Evolutionary conservation across 1,140 invertebrate genomes (phyloP), one percentile per base, ranked within the genome.

Genomic region (Drosophila pruinosa): DNA sequence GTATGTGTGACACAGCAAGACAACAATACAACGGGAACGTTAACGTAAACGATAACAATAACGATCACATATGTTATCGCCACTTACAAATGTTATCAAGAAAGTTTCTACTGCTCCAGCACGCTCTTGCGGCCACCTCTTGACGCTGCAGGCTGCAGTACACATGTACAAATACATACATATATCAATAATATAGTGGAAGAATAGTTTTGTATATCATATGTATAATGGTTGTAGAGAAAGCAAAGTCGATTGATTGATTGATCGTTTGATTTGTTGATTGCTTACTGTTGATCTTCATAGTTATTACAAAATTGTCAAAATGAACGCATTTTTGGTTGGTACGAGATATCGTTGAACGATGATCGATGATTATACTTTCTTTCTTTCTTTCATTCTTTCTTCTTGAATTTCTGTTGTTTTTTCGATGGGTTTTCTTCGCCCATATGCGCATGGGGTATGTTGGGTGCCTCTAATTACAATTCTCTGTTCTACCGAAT

Each of bases 51-150:
- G 56, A 56, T 39, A 50, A 65, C 53, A 28, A 53, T 53, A 48
- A 69, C 61, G 54, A 15, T 36, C 62, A 10, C 41, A 39, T 56
- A 34, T 12, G 31, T 34, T 34, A 34, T 34, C 61, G 64, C 54
- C 79, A 91, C 90, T 91, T 91, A 91, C 90, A 91, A 91, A 91
- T 91, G 90, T 89, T 75, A 28, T 91, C 75, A 89, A 83, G 77
- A 91, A 82, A 86, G 75, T 77, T 68, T 73, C 67, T 91, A 91
- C 79, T 89, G 85, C 75, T 91, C 90, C 90, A 91, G 88, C 85
- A 78, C 83, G 77, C 75, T 78, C 65, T 83, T 78, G 83, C 86
- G 81, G 80, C 76, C 78, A 80, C 83, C 85, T 75, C 89, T 90
- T 78, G 89, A 75, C 78, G 90, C 74, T 89, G 76, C 67, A 67